phyloP scores from a whole-genome alignment of 2,888 invertebrate genomes.

The Scaptomyza polygonia region DNA sequence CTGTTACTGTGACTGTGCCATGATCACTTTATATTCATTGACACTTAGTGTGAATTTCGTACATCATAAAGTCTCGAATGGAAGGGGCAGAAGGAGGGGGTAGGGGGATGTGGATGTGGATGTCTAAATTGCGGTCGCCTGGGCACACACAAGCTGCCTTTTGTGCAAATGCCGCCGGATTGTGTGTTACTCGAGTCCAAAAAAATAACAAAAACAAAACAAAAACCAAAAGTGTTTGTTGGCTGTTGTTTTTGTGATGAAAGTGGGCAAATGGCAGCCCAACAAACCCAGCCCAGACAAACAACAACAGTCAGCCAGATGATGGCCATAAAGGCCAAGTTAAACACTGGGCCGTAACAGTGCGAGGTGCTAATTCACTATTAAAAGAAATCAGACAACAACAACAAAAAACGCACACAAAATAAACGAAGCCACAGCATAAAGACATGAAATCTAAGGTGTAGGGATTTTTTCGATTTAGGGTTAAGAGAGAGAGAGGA shows the following conservation, averaged over 20 bases:
- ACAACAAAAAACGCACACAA: background rate
- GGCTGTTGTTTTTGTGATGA: conserved; percentile 34
- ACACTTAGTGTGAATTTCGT: conserved; percentile 75
- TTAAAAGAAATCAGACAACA: conserved; percentile 79
- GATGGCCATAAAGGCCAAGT: conserved; percentile 57
- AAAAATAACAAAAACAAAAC: background rate
- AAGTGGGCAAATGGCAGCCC: conserved; percentile 42
- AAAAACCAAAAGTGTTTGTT: background rate
- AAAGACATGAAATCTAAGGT: conserved; percentile 13
- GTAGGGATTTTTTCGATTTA: background rate
- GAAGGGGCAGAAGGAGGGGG: background rate
- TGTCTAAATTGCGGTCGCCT: conserved; percentile 70
- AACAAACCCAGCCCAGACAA: conserved; percentile 5
- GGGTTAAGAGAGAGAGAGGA: background rate
- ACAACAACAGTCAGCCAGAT: conserved; percentile 40
- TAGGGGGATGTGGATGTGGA: conserved; percentile 26
- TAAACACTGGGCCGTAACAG: conserved; percentile 49
- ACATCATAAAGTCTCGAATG: conserved; percentile 63
- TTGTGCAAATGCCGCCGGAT: conserved; percentile 60
- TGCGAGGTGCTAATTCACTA: conserved; percentile 78
- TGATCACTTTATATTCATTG: conserved; percentile 80
- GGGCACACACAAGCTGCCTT: conserved; percentile 64
- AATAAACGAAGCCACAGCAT: conserved; percentile 24
- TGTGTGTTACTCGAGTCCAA: background rate
- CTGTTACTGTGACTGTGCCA: conserved; percentile 42